Percentiles rank a stretch among this genome's conserved stretches.
Evolutionary conservation across 2,797 vertebrate species (phyloP).

Genomic region (Mormyrops boulengeri): DNA sequence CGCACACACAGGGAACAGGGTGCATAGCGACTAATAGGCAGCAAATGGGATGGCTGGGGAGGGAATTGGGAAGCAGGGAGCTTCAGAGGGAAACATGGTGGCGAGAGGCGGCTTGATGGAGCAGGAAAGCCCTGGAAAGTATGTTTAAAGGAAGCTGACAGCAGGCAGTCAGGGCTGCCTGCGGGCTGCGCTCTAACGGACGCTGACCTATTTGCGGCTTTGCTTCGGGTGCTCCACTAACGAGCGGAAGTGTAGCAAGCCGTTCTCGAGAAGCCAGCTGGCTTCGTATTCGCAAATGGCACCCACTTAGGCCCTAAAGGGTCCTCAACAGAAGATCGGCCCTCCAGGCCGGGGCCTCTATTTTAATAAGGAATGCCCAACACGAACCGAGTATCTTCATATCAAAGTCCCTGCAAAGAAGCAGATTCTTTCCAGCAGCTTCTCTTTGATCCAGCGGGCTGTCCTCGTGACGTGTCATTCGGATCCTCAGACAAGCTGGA

Average conservation of each 20-base stretch:
- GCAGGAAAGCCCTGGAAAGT: not conserved
- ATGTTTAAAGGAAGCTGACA: not conserved
- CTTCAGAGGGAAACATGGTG: not conserved
- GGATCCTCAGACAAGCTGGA: not conserved
- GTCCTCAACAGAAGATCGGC: not conserved
- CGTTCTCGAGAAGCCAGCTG: constrained; percentile 36
- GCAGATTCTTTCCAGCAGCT: not conserved
- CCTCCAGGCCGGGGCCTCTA: not conserved
- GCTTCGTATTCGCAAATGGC: not conserved
- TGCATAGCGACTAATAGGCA: not conserved
- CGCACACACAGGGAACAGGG: not conserved
- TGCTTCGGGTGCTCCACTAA: constrained; percentile 39
- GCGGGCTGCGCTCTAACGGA: constrained; percentile 15
- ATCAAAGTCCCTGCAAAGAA: not conserved
- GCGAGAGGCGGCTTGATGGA: not conserved
- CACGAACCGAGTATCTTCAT: not conserved
- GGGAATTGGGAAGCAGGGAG: not conserved
- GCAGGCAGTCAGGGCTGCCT: constrained; percentile 17
- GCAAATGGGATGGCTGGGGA: not conserved
- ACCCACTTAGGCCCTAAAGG: not conserved
- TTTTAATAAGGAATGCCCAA: not conserved
- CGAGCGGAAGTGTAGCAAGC: constrained; percentile 35
- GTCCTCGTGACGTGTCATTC: no score
- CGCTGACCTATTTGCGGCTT: constrained; percentile 32
- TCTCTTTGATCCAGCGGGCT: not conserved